Conservation (phyloP, 1,140 invertebrate species). For the Macrotrachela quadricornifera region DNA sequence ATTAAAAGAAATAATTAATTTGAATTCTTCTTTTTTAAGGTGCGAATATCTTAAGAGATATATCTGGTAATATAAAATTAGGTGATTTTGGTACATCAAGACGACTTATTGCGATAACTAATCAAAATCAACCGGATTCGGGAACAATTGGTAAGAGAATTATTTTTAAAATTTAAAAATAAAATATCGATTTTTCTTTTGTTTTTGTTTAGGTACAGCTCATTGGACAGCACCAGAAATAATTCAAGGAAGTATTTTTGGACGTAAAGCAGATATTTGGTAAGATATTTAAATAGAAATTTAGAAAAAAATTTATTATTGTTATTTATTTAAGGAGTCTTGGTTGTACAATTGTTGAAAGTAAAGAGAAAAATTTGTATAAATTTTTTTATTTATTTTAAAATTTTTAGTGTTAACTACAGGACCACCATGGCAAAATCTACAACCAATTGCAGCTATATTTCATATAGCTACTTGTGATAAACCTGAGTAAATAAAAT, state of each 20-base stretch:
- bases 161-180: too few species aligned
- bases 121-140: constrained; percentile 4
- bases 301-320: neutral
- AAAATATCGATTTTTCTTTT: too few species aligned
- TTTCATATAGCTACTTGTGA: constrained; percentile 27
- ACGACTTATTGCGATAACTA: constrained; percentile 24
- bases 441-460: constrained; percentile 27
- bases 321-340: constrained; percentile 19
- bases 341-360: constrained; percentile 29
- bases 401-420: too few species aligned
- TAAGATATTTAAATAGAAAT: constrained; percentile 4
- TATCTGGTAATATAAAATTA: constrained; percentile 28
- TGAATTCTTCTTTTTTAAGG: constrained; percentile 13
- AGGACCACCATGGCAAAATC: constrained; percentile 22
- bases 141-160: neutral
- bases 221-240: constrained; percentile 32
- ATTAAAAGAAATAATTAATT: too few species aligned
- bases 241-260: constrained; percentile 26
- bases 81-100: constrained; percentile 31
- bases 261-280: constrained; percentile 29
- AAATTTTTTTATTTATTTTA: neutral
- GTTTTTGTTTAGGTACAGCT: constrained; percentile 25
- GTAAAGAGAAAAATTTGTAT: too few species aligned
- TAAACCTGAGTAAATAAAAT: constrained; percentile 16
- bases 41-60: constrained; percentile 29